Base-by-base conservation (phyloP, 2,113 vertebrate genomes). In the Xenopus borealis region DNA sequence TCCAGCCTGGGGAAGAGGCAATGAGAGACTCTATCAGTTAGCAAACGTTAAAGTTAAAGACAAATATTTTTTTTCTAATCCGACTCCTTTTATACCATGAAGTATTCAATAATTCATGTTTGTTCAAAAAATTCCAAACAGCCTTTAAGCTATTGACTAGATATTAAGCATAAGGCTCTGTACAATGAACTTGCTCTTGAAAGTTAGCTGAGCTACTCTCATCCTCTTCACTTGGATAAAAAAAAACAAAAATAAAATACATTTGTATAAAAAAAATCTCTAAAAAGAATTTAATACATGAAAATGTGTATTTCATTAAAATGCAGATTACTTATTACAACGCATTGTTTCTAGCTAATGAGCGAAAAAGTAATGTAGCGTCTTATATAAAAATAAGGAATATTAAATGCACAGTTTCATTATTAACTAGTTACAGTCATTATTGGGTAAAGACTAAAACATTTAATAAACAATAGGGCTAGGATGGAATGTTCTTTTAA, bases 71-170 rank as follows among this genome's bases (percentile, higher is more conserved):
- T 72, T 82, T 80, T 83, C 33, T 83, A 73, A 80, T 81, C 83
- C 81, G 85, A 84, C 75, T 80, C 80, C 83, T 73, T 80, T 78
- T 82, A 66, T 84, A 0, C 5, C 79, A 84, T 84, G 82, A 69
- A 79, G 50, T 30, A 75, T 69, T 89, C 75, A 87, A 86, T 89
- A 88, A 87, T 89, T 88, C 83, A 91, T 85, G 89, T 78, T 85
- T 85, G 80, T 85, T 79, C 81, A 78, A 77, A 84, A 87, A 81
- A 76, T 61, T 72, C 71, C 79, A 72, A 86, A 86, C 55, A 84
- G 85, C 72, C 73, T 82, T 78, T 81, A 82, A 85, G 86, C 79
- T 83, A 86, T 80, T 82, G 79, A 83, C 80, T 81, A 80, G 78
- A 76, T 85, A 79, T 78, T 82, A 82, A 16, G 66, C 79, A 75